Conservation (phyloP, 2,888 invertebrate genomes). For the Agriotes lineatus region DNA sequence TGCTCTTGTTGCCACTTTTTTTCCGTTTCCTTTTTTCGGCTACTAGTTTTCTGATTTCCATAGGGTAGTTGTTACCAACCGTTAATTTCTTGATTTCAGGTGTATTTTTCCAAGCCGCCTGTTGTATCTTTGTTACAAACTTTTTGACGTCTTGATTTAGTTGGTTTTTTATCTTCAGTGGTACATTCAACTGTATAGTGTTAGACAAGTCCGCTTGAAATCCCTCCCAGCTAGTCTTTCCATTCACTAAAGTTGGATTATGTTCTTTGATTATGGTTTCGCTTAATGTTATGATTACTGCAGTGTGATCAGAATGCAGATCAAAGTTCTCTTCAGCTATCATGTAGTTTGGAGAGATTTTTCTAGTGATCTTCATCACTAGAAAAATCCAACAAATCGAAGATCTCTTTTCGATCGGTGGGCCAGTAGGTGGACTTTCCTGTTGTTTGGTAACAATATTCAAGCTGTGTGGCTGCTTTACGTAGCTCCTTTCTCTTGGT, state of each 20-base stretch:
- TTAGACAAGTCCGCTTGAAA: constrained; percentile 4
- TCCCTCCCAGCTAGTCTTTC: too few species aligned
- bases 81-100: constrained; percentile 16
- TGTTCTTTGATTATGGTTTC: constrained; percentile 31
- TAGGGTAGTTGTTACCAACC: too few species aligned
- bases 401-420: constrained; percentile 33
- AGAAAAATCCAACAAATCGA: constrained; percentile 48
- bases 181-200: too few species aligned
- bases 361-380: constrained; percentile 45
- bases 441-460: constrained; percentile 25
- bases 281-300: too few species aligned
- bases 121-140: too few species aligned
- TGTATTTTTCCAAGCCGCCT: neutral
- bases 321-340: constrained; percentile 25
- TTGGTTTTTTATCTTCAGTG: too few species aligned
- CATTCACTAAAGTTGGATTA: too few species aligned
- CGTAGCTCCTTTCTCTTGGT: constrained; percentile 29
- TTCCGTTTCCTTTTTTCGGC: constrained; percentile 3
- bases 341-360: too few species aligned
- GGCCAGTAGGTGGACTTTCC: constrained; percentile 52
- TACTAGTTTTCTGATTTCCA: too few species aligned
- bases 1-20: constrained; percentile 15
- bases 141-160: constrained; percentile 6
- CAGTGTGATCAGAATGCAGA: constrained; percentile 1
- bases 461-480: neutral